These are phyloP conservation scores for Blera fallax DNA, from an alignment of 2,888 invertebrate genomes.

Conservation along the genomic window DNA sequence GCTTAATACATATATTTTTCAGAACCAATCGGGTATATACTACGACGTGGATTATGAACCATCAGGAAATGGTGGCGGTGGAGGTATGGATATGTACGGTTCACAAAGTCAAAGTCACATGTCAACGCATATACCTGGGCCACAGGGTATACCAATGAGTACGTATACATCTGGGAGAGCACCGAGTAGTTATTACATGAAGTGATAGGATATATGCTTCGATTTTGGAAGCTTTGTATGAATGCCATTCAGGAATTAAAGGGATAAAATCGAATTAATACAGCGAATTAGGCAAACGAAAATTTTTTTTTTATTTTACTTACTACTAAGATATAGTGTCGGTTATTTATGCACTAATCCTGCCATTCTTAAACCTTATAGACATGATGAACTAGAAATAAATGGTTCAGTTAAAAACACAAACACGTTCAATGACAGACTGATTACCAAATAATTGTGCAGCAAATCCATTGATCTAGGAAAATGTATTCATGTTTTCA, in stretches of 20 bases:
- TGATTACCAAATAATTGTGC: too few relatives aligned
- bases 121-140: slow-evolving; percentile 84
- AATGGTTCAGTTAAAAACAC: too few relatives aligned
- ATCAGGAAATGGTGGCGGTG: slow-evolving; percentile 82
- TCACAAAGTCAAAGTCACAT: slow-evolving; percentile 82
- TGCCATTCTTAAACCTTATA: background rate
- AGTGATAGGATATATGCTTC: slow-evolving; percentile 74
- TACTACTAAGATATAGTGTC: background rate
- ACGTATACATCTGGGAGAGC: slow-evolving; percentile 91
- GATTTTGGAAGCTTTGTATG: slow-evolving; percentile 50
- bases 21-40: slow-evolving; percentile 95
- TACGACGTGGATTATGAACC: slow-evolving; percentile 94
- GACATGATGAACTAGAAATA: too few relatives aligned
- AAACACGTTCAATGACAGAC: too few relatives aligned
- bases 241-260: slow-evolving; percentile 63
- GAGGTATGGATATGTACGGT: slow-evolving; percentile 82
- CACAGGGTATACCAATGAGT: slow-evolving; percentile 89
- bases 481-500: too few relatives aligned
- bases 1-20: slow-evolving; percentile 66
- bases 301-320: background rate
- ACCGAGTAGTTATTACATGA: slow-evolving; percentile 83
- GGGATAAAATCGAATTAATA: background rate
- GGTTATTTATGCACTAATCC: background rate
- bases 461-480: too few relatives aligned
- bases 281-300: background rate